Conservation (phyloP, 2,888 invertebrate species). For the Celastrina argiolus region DNA sequence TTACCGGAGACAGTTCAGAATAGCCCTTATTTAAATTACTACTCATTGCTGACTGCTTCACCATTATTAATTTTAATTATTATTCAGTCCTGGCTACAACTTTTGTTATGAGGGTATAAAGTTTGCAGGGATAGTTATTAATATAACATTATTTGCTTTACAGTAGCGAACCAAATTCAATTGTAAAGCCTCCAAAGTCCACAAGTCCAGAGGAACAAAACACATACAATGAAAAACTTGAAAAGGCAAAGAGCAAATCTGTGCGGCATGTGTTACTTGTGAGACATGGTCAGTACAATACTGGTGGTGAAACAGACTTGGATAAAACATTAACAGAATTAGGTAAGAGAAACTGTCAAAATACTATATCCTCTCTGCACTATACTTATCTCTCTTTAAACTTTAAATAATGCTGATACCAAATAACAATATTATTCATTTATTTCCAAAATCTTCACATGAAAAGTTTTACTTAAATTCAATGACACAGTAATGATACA, state of each 20-base stretch:
- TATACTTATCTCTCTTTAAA: no score
- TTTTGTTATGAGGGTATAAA: no score
- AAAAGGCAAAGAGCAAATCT: slow-evolving; percentile 79
- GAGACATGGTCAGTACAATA: slow-evolving; percentile 96
- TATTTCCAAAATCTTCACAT: no score
- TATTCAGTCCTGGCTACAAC: no score
- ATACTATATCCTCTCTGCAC: no score
- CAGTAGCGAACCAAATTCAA: slow-evolving; percentile 85
- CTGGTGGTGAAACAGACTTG: slow-evolving; percentile 83
- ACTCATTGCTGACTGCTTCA: no score
- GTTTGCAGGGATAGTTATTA: neutral
- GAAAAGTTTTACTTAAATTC: no score
- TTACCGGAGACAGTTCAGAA: neutral
- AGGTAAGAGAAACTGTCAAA: slow-evolving; percentile 70
- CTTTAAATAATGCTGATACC: no score
- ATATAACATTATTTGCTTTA: slow-evolving; percentile 34
- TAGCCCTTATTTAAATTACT: no score
- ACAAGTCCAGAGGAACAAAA: slow-evolving; percentile 79
- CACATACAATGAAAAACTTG: slow-evolving; percentile 81
- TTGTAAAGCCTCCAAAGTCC: slow-evolving; percentile 79
- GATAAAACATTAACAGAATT: slow-evolving; percentile 88
- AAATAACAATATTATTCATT: no score
- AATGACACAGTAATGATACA: no score
- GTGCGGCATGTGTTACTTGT: slow-evolving; percentile 92
- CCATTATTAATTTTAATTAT: no score